Conservation (phyloP, 1,140 invertebrate genomes). For the Philotrypesis tridentata region DNA sequence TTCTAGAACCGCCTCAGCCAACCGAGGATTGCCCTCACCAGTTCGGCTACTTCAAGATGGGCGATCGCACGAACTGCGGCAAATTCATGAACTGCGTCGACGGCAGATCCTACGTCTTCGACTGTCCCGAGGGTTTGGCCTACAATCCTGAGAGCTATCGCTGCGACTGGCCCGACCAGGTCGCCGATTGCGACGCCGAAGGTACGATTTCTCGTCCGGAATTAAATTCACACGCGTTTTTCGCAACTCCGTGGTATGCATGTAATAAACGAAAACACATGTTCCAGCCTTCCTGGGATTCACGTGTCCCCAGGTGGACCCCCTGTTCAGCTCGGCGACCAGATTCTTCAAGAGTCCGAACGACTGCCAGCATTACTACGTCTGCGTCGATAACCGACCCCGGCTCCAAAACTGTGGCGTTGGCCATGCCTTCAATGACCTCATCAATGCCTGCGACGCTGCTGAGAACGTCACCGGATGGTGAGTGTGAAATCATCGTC, state of each 20-base stretch:
- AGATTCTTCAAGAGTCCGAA: slow-evolving; percentile 76
- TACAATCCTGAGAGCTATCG: slow-evolving; percentile 85
- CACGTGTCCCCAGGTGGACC: slow-evolving; percentile 76
- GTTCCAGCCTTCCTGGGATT: slow-evolving; percentile 80
- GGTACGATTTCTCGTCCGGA: slow-evolving; percentile 70
- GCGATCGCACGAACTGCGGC: slow-evolving; percentile 83
- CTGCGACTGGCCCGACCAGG: slow-evolving; percentile 92
- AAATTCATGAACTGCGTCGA: slow-evolving; percentile 89
- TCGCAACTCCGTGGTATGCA: too few species aligned
- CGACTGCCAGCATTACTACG: slow-evolving; percentile 88
- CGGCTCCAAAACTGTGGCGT: slow-evolving; percentile 83
- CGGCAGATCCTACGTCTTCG: slow-evolving; percentile 79
- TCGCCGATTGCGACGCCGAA: slow-evolving; percentile 84
- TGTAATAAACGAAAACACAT: too few species aligned
- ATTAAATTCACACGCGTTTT: slow-evolving; percentile 42
- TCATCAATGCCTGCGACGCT: slow-evolving; percentile 83
- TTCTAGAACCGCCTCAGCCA: slow-evolving; percentile 77
- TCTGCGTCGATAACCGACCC: slow-evolving; percentile 85
- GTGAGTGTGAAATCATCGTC: slow-evolving; percentile 56
- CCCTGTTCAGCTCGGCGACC: slow-evolving; percentile 73
- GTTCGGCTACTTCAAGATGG: slow-evolving; percentile 86
- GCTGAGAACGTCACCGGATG: slow-evolving; percentile 86
- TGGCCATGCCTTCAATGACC: slow-evolving; percentile 87
- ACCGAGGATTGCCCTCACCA: slow-evolving; percentile 89
- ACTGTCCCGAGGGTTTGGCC: slow-evolving; percentile 89